Evolutionary conservation across 2,113 vertebrate genomes (phyloP), one percentile per base, ranked within the genome.

Genomic region (Podarcis cretensis): DNA sequence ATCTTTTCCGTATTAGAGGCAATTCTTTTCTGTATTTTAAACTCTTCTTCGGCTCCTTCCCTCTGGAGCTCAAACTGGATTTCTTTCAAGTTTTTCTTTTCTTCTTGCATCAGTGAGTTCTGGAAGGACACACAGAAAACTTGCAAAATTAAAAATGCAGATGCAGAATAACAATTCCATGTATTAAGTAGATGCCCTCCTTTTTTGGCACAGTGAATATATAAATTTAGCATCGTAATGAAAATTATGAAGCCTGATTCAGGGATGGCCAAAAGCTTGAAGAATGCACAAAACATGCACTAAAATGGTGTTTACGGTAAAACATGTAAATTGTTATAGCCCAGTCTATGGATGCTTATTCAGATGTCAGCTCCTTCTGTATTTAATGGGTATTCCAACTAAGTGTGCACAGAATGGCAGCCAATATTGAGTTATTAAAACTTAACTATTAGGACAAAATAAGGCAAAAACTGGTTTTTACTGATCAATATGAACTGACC

Each of bases 101-200:
- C 89, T 93, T 95, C 93, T 89, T 85, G 86, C 94, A 94, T 89
- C 97, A 97, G 23, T 95, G 97, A 48, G 93, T 95, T 94, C 97
- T 97, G 92, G 84, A 96, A 95, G 87, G 90, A 95, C 94, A 89
- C 73, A 95, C 43, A 90, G 88, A 95, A 90, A 96, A 25, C 23
- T 20, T 75, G 66, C 69, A 89, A 83, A 89, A 83, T 97, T 90
- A 96, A 59, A 76, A 40, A 93, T 89, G 90, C 87, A 57, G 75
- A 88, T 54, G 82, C n/a, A 90, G 37, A 16, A 82, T 81, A 75
- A 21, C 3, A 78, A 21, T 86, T 95, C 77, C 32, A 63, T 27
- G 89, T 27, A 65, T 86, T 25, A 10, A 4, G 89, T n/a, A 21
- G 73, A 14, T 35, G 16, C 48, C 48, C 12, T 66, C 27, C 73